Percentiles rank a stretch among this genome's conserved stretches.
These are phyloP conservation scores for Podarcis siculus DNA, from an alignment of 2,797 vertebrate species.

Conservation along the genomic window DNA sequence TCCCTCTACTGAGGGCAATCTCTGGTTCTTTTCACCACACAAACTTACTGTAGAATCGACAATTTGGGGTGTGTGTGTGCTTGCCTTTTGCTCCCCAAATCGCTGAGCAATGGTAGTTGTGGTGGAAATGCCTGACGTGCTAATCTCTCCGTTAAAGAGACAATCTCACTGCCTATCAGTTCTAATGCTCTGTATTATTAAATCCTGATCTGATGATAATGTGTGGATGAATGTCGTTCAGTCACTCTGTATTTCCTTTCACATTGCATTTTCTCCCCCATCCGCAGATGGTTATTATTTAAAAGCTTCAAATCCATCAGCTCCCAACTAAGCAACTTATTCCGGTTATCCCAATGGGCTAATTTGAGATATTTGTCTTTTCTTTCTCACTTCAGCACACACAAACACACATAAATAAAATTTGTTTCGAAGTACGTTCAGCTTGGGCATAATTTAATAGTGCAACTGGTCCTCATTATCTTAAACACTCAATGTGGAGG, in stretches of 20 bases:
- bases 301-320: background rate
- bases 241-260: background rate
- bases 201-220: fast-evolving
- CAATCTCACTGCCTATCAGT: background rate
- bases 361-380: fast-evolving
- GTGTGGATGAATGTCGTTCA: background rate
- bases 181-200: background rate
- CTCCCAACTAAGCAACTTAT: background rate
- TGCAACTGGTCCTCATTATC: slow-evolving; percentile 3
- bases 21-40: background rate
- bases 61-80: background rate
- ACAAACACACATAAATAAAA: slow-evolving; percentile 23
- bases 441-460: slow-evolving; percentile 28
- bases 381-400: background rate
- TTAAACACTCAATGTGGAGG: slow-evolving; percentile 38
- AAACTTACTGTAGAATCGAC: background rate
- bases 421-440: background rate
- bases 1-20: background rate
- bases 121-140: fast-evolving
- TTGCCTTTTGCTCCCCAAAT: fast-evolving
- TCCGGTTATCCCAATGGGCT: slow-evolving; percentile 20
- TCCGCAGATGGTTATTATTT: slow-evolving; percentile 15
- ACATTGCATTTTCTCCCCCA: background rate
- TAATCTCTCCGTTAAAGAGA: fast-evolving
- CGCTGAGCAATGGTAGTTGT: fast-evolving